Conservation (phyloP, 1,140 invertebrate genomes). For the Meteorus sp. region DNA sequence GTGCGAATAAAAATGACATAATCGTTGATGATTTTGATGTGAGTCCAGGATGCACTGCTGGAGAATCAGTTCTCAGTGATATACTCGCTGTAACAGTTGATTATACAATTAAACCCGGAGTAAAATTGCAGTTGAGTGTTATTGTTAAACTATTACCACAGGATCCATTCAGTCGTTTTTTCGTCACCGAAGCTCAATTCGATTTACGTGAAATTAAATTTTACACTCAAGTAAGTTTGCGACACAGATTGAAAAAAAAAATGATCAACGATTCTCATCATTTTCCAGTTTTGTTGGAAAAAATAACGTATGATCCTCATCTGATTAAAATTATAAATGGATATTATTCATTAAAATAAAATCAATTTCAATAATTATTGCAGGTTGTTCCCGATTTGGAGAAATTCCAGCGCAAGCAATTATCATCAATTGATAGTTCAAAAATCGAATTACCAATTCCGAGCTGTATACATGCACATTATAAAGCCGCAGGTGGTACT, state of each 20-base stretch:
- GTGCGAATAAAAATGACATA: slow-evolving; percentile 48
- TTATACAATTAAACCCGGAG: slow-evolving; percentile 49
- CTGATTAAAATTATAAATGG: slow-evolving; percentile 10
- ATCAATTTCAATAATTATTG: not conserved
- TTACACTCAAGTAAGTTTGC: slow-evolving; percentile 76
- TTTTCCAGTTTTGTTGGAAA: too few relatives aligned
- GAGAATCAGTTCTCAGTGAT: slow-evolving; percentile 66
- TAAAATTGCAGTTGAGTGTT: slow-evolving; percentile 58
- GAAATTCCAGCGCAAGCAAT: slow-evolving; percentile 58
- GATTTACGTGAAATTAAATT: slow-evolving; percentile 81
- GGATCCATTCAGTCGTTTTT: slow-evolving; percentile 74
- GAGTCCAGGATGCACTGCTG: slow-evolving; percentile 59
- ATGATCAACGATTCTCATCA: not conserved
- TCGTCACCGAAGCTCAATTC: slow-evolving; percentile 80
- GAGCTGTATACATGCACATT: slow-evolving; percentile 67
- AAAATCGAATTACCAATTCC: slow-evolving; percentile 63
- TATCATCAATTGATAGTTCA: slow-evolving; percentile 35
- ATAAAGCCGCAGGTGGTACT: slow-evolving; percentile 56
- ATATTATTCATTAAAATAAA: not conserved
- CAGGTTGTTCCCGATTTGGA: slow-evolving; percentile 69
- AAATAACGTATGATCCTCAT: too few relatives aligned
- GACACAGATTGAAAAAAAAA: too few relatives aligned
- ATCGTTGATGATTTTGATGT: slow-evolving; percentile 58
- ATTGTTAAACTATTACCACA: slow-evolving; percentile 76
- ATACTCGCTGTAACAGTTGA: slow-evolving; percentile 64